Base-by-base conservation (phyloP, 2,888 invertebrate species). In the Cheilosia pagana region DNA sequence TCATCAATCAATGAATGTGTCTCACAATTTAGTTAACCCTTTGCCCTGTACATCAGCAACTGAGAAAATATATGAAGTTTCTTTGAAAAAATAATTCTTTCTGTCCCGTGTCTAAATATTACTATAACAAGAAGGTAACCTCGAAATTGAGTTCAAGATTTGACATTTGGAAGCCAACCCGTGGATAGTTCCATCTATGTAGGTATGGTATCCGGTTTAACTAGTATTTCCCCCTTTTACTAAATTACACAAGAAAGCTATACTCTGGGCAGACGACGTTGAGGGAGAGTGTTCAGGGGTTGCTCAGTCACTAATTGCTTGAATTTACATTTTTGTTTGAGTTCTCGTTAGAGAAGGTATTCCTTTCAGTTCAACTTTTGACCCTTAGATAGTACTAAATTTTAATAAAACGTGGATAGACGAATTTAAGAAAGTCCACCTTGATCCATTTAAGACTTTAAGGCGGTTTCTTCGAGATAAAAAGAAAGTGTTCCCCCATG, bases 1-100 rank as follows among this genome's bases (percentile, higher is more conserved):
- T 77, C 81, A 83, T 83, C 68, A 83, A 83, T 83, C 82, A 83
- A 63, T 35, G 19, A 43, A 55, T 25, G 23, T 76, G 63, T 70
- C 53, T 21, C 35, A 59, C 43, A 43, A 23, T 65, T 65, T 81
- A 48, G 57, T 65, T 71, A 67, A 78, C 78, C 82, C 53, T 41
- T 28, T 65, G 77, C 16, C 65, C 77, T 60, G 8, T 4, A 25
- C 52, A 57, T 43, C 75, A 68, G 23, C 41, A 16, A 31, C 31
- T 62, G 19, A 65, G 81, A 76, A 63, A 76, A 48, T 75, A 21
- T 62, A 21, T 12, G 10, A 8, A 50, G 52, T 57, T 28, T 39
- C 59, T 53, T 41, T 23, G n/a, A 5, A 3, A 31, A 77, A 48
- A 14, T 25, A 21, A 41, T 48, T 12, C 21, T 14, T 16, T 7